phyloP scores from a whole-genome alignment of 2,888 invertebrate genomes.

The Aspidiotus rigidus region DNA sequence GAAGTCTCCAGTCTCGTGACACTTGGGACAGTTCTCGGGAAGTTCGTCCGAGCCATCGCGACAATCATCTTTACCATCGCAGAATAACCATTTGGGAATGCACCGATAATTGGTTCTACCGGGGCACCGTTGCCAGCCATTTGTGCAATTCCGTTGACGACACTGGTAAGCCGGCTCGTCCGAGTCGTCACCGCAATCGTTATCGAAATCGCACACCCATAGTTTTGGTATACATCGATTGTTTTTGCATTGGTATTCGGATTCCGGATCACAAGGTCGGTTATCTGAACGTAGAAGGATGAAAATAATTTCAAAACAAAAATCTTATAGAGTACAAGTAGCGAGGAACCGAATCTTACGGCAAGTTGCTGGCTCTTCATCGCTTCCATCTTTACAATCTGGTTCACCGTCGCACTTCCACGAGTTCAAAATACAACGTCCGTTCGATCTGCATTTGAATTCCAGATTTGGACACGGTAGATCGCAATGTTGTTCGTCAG shows the following conservation, averaged over 20 bases:
- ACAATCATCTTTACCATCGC: slow-evolving; percentile 95
- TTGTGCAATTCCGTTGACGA: slow-evolving; percentile 75
- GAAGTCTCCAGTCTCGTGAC: slow-evolving; percentile 80
- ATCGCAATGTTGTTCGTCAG: slow-evolving; percentile 65
- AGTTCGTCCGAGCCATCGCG: slow-evolving; percentile 89
- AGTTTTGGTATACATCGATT: slow-evolving; percentile 86
- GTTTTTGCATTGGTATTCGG: slow-evolving; percentile 81
- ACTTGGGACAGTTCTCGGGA: slow-evolving; percentile 81
- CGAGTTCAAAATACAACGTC: slow-evolving; percentile 76
- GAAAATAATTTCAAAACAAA: neutral
- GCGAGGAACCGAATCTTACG: slow-evolving; percentile 46
- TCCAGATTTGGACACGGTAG: slow-evolving; percentile 78
- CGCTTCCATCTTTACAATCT: slow-evolving; percentile 86
- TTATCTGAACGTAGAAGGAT: slow-evolving; percentile 49
- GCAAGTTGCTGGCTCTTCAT: slow-evolving; percentile 82
- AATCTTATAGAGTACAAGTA: neutral
- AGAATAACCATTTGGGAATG: slow-evolving; percentile 96
- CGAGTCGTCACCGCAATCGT: slow-evolving; percentile 89
- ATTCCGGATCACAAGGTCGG: slow-evolving; percentile 67
- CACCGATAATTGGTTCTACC: slow-evolving; percentile 87
- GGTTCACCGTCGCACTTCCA: slow-evolving; percentile 94
- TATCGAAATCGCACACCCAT: slow-evolving; percentile 93
- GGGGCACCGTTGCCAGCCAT: slow-evolving; percentile 91
- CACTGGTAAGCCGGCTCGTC: slow-evolving; percentile 92
- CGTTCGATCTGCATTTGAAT: slow-evolving; percentile 80